Evolutionary conservation across 1,140 invertebrate genomes (phyloP), one percentile per base, ranked within the genome.

Genomic region (Pantala flavescens): DNA sequence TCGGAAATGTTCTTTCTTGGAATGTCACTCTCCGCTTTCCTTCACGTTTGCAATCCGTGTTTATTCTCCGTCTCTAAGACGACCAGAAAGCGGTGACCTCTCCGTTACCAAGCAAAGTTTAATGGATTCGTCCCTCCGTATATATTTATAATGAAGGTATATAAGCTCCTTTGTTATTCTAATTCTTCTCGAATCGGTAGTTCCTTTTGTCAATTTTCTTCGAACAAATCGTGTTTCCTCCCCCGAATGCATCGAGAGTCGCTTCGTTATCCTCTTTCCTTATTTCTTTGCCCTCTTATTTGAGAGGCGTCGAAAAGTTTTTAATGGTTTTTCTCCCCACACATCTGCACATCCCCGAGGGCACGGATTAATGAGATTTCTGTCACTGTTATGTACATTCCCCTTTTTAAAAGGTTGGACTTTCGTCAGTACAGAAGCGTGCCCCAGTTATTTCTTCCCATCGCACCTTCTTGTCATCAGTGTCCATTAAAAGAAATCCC

Each of bases 311-410:
- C 49, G n/a, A 63, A 63, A 63, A 63, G 49, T 63, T 63, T 63
- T 63, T 63, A 63, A 63, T 63, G 49, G 49, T 63, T 63, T 63
- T 63, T 63, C 49, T 63, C 49, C 49, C 49, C 49, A 5, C 49
- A 16, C 49, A 63, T 63, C 49, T 21, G 49, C n/a, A 21, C 5
- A 14, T 63, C 49, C 49, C 49, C 2, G 49, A 21, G 49, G 49
- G 49, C 49, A 63, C 49, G 49, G 49, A 63, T 63, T 63, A 63
- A 63, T 63, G 49, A 63, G 49, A 63, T 63, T 63, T 63, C n/a
- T 63, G 49, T 63, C 49, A 63, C 49, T 19, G 49, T 63, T 63
- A 63, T 63, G 5, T 19, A 19, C n/a, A 63, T 63, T 12, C 49
- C 49, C 12, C 49, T 63, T 63, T 63, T 63, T 21, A 63, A 63